A percentile compares a stretch with the other conserved stretches of the same genome.
These are phyloP conservation scores for Holothuria scabra DNA, from an alignment of 53 echinoderm and acorn worm genomes.

Conservation along the genomic window DNA sequence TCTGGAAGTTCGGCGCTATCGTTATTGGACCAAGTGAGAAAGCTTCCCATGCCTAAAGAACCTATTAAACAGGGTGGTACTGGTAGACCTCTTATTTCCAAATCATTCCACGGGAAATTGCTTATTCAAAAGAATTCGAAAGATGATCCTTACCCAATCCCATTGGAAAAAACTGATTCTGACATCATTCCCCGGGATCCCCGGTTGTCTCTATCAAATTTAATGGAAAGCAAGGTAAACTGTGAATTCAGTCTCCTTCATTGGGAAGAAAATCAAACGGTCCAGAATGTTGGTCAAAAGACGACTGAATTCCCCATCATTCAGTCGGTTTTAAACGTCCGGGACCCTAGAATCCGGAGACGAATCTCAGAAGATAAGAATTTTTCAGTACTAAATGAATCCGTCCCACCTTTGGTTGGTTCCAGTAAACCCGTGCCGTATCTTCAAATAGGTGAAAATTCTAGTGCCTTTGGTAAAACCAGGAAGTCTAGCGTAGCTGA, in stretches of 20 bases:
- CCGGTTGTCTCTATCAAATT: slow-evolving; percentile 20
- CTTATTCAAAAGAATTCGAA: slow-evolving; percentile 14
- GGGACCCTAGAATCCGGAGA: slow-evolving; percentile 30
- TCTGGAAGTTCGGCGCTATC: background rate
- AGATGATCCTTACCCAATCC: slow-evolving; percentile 27
- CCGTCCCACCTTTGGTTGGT: no score
- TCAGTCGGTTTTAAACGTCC: background rate
- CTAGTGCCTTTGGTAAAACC: no score
- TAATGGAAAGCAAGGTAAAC: slow-evolving; percentile 2
- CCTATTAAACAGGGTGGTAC: background rate
- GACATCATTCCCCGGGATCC: slow-evolving; percentile 5
- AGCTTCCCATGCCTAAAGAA: slow-evolving; percentile 19
- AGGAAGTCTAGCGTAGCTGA: no score
- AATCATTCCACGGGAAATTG: slow-evolving; percentile 30
- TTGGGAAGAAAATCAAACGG: background rate
- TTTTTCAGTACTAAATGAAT: no score
- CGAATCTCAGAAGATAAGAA: background rate
- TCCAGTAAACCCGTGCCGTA: no score
- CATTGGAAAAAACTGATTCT: background rate
- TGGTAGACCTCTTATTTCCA: slow-evolving; percentile 7
- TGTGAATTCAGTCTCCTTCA: background rate
- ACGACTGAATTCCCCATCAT: background rate
- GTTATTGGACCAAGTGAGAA: background rate
- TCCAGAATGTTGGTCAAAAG: background rate
- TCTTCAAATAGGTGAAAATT: no score